phyloP scores from a whole-genome alignment of 2,113 vertebrate species.

The Brachyhypopomus occidentalis region DNA sequence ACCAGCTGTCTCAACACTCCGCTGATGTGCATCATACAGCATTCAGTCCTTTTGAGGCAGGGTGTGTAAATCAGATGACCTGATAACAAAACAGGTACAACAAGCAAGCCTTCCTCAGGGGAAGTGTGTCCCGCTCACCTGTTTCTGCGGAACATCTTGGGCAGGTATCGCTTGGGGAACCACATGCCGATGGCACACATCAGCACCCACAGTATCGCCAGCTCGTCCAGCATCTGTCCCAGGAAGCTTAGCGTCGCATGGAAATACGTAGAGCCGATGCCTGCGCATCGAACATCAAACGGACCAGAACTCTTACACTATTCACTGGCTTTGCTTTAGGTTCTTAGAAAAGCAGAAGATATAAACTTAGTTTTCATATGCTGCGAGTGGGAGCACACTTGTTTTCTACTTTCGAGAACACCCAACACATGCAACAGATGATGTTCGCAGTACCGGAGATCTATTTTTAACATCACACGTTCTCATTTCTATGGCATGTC shows the following conservation, averaged over 20 bases:
- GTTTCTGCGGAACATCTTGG: slow-evolving; percentile 90
- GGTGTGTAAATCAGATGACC: no score
- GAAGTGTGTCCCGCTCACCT: slow-evolving; percentile 74
- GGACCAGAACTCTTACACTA: no score
- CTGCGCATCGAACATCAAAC: slow-evolving; percentile 65
- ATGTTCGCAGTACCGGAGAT: neutral
- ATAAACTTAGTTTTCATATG: neutral
- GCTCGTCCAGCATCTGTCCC: slow-evolving; percentile 96
- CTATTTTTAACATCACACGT: neutral
- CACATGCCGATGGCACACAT: slow-evolving; percentile 98
- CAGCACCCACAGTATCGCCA: slow-evolving; percentile 96
- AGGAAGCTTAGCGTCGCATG: slow-evolving; percentile 97
- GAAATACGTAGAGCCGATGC: slow-evolving; percentile 96
- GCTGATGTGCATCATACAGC: neutral
- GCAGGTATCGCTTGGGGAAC: slow-evolving; percentile 95
- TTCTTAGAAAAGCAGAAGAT: neutral
- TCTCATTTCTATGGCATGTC: neutral
- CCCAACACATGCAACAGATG: neutral
- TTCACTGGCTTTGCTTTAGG: neutral
- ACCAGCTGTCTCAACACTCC: neutral
- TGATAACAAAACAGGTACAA: neutral
- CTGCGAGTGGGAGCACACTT: neutral
- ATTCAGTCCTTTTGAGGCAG: no score
- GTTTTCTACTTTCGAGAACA: neutral
- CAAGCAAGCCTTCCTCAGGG: neutral